Percentiles rank a stretch among this genome's conserved stretches.
phyloP scores from a whole-genome alignment of 2,797 vertebrate species.

The Geotrypetes seraphini region DNA sequence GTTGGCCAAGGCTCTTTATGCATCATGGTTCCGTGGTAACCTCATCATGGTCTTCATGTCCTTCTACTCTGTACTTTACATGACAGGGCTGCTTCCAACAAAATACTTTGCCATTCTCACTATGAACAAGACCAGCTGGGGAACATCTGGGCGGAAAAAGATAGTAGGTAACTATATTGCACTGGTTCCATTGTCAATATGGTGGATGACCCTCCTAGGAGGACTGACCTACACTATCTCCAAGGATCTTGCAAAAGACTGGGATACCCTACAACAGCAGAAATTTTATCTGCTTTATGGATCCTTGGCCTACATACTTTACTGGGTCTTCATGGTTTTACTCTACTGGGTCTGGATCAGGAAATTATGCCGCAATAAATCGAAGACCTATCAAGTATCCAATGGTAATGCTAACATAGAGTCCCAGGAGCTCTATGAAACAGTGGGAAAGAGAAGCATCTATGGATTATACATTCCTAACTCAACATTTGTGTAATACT shows the following conservation, averaged over 20 bases:
- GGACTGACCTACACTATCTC: conserved; percentile 57
- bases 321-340: conserved; percentile 66
- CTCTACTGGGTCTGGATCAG: conserved; percentile 68
- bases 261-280: conserved; percentile 41
- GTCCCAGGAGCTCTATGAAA: too few species aligned
- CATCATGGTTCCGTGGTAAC: conserved; percentile 58
- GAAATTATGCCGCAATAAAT: conserved; percentile 45
- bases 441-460: too few species aligned
- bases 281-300: conserved; percentile 55
- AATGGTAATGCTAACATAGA: too few species aligned
- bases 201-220: conserved; percentile 58
- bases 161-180: conserved; percentile 77
- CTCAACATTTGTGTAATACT: too few species aligned
- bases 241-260: conserved; percentile 42
- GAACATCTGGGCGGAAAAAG: conserved; percentile 71
- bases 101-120: conserved; percentile 81
- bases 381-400: conserved; percentile 34
- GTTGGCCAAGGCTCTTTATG: conserved; percentile 66
- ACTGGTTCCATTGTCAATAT: conserved; percentile 66
- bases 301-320: conserved; percentile 46
- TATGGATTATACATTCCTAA: too few species aligned
- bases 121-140: conserved; percentile 81
- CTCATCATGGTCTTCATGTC: conserved; percentile 75
- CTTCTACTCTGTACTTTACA: conserved; percentile 74
- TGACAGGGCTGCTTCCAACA: conserved; percentile 75